Conservation (phyloP, 2,888 invertebrate genomes). For the Escarpia spicata region DNA sequence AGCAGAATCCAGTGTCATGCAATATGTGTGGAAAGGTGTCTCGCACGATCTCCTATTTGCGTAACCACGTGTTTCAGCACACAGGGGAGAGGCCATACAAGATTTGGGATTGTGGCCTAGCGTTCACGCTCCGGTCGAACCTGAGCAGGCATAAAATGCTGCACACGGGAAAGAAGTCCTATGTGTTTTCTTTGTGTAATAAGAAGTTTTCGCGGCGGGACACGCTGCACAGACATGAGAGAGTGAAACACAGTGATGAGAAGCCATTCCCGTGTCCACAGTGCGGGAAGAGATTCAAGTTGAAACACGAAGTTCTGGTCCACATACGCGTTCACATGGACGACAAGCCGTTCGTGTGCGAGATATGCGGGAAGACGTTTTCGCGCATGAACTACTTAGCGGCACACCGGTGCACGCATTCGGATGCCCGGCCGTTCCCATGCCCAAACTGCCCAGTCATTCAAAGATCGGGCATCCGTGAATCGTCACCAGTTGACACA, state of each 20-base stretch:
- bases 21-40: not conserved
- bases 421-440: not conserved
- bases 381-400: not conserved
- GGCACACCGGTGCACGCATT: not conserved
- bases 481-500: not conserved
- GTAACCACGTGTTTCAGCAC: not conserved
- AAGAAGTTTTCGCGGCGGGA: not conserved
- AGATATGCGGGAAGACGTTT: slow-evolving; percentile 25
- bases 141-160: not conserved
- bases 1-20: not conserved
- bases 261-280: slow-evolving; percentile 23
- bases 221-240: not conserved
- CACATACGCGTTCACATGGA: slow-evolving; percentile 26
- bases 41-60: not conserved
- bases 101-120: not conserved
- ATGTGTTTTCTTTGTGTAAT: not conserved
- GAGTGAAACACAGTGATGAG: slow-evolving; percentile 23
- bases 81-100: not conserved
- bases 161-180: not conserved
- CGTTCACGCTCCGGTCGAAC: not conserved
- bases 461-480: not conserved
- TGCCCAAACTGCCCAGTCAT: not conserved
- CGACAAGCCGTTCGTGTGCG: slow-evolving; percentile 24
- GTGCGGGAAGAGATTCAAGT: slow-evolving; percentile 27
- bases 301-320: not conserved